Percentiles rank a stretch among this genome's conserved stretches.
Evolutionary conservation across 2,888 invertebrate genomes (phyloP).

Genomic region (Muschampia staudingeri): DNA sequence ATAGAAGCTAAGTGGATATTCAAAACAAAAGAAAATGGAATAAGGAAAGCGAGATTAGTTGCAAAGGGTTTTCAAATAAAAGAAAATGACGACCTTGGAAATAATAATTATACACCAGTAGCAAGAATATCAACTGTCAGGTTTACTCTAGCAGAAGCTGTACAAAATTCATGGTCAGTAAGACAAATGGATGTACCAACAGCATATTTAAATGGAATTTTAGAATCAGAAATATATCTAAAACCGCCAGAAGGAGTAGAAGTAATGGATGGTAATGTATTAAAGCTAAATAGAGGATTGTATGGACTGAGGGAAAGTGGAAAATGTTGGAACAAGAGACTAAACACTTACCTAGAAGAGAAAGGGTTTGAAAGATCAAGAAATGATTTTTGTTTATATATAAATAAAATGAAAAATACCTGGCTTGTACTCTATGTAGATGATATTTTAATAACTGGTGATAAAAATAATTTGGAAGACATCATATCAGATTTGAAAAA

Average conservation of each 20-base stretch:
- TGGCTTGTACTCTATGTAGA: not conserved
- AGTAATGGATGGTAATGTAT: not conserved
- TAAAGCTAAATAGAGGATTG: not conserved
- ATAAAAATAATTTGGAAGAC: not conserved
- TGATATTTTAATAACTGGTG: not conserved
- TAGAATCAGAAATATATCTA: not conserved
- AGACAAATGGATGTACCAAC: not conserved
- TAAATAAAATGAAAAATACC: not conserved
- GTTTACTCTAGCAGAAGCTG: not conserved
- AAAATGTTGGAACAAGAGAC: not conserved
- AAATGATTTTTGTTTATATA: not conserved
- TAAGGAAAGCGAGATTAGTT: not conserved
- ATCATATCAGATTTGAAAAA: not conserved
- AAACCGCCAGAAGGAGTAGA: not conserved
- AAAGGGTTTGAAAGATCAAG: not conserved
- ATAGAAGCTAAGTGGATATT: not conserved
- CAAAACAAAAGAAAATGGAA: slow-evolving; percentile 2
- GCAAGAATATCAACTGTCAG: not conserved
- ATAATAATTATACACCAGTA: not conserved
- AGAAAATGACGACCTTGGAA: not conserved
- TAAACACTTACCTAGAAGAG: not conserved
- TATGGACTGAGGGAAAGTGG: not conserved
- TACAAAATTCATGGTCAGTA: not conserved
- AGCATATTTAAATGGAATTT: slow-evolving; percentile 3
- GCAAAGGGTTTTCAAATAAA: not conserved